Conservation (phyloP, 2,888 invertebrate genomes). For the Eristalinus aeneus region DNA sequence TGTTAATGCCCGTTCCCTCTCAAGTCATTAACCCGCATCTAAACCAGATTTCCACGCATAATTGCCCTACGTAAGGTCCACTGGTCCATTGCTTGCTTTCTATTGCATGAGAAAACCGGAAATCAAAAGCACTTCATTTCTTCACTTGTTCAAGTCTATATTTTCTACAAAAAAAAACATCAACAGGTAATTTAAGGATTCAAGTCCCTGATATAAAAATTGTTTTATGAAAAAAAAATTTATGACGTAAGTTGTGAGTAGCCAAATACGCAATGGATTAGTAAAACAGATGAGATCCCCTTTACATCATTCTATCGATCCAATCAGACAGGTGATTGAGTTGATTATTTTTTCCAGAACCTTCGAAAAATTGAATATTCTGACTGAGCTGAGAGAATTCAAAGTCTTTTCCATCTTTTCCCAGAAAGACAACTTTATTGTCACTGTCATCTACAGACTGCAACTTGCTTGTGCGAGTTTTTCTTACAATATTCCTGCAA, state of each 20-base stretch:
- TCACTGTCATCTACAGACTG: constrained; percentile 87
- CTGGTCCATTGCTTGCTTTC: neutral
- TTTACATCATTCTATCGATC: constrained; percentile 84
- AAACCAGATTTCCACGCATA: neutral
- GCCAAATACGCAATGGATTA: neutral
- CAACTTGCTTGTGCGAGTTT: constrained; percentile 91
- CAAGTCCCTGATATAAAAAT: constrained; percentile 41
- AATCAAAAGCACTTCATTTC: neutral
- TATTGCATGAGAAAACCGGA: neutral
- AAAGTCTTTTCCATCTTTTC: constrained; percentile 90
- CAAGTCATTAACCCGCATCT: constrained; percentile 19
- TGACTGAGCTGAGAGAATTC: constrained; percentile 88
- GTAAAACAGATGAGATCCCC: neutral
- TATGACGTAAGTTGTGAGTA: constrained; percentile 3
- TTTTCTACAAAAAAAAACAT: constrained; percentile 24
- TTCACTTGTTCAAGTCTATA: constrained; percentile 3
- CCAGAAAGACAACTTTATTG: constrained; percentile 84
- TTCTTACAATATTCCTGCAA: constrained; percentile 89
- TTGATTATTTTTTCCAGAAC: constrained; percentile 84
- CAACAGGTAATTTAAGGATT: constrained; percentile 1
- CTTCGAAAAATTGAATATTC: constrained; percentile 87
- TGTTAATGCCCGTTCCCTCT: neutral
- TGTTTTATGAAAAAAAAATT: neutral
- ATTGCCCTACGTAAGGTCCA: neutral
- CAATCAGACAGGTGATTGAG: constrained; percentile 86